Evolutionary conservation across 2,113 vertebrate genomes (phyloP).

Genomic region (Plestiodon gilberti): DNA sequence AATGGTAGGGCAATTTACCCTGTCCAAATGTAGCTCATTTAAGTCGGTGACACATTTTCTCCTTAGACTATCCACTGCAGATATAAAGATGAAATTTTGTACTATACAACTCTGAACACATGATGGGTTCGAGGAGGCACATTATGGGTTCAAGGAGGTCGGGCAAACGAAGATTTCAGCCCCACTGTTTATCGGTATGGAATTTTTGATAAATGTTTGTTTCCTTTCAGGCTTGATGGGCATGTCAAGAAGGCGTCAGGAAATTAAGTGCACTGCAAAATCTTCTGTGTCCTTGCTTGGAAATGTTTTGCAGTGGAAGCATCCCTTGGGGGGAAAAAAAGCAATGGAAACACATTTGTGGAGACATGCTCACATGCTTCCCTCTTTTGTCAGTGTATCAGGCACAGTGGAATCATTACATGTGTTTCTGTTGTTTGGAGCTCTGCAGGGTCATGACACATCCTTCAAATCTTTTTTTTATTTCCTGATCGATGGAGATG

Average conservation of each 20-base stretch:
- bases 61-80: rapidly evolving
- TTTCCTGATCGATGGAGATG: constrained; percentile 64
- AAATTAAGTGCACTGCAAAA: constrained; percentile 35
- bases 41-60: constrained; percentile 22
- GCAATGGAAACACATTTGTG: background rate
- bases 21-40: background rate
- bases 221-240: constrained; percentile 21
- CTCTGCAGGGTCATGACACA: constrained; percentile 45
- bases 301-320: constrained; percentile 13
- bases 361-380: background rate
- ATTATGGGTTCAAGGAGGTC: background rate
- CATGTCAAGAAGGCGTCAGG: background rate
- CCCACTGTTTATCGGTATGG: background rate
- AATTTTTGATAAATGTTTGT: constrained; percentile 7
- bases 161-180: background rate
- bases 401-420: constrained; percentile 30
- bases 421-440: constrained; percentile 43
- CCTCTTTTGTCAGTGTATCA: background rate
- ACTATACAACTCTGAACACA: background rate
- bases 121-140: constrained; percentile 2
- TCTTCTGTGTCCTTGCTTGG: background rate
- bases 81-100: constrained; percentile 20
- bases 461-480: constrained; percentile 61
- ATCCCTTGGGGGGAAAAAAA: background rate
- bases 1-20: background rate